Evolutionary conservation across 2,797 vertebrate genomes (phyloP).

Genomic region (Peromyscus eremicus): DNA sequence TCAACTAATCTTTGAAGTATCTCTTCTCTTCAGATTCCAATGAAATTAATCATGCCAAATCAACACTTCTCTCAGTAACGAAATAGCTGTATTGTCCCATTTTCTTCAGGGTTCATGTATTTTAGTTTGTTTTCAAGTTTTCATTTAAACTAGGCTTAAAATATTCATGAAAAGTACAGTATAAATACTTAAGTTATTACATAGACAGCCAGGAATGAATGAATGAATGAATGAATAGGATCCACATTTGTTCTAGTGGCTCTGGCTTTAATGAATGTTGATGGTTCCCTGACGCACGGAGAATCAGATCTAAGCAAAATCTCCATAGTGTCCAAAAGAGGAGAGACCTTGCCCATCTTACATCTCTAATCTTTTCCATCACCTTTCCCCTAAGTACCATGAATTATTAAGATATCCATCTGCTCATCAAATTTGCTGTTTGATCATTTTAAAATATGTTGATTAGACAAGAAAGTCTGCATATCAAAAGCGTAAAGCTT

Average conservation of each 20-base stretch:
- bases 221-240: not conserved
- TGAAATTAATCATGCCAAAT: not conserved
- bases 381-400: not conserved
- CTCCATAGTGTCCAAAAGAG: not conserved
- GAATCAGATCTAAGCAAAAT: not conserved
- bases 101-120: not conserved
- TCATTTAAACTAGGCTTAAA: not conserved
- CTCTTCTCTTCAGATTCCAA: not conserved
- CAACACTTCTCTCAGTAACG: not conserved
- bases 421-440: not conserved
- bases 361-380: not conserved
- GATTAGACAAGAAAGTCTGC: not conserved
- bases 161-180: not conserved
- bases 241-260: not conserved
- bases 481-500: not conserved
- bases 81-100: not conserved
- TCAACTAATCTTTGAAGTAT: not conserved
- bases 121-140: constrained; percentile 24
- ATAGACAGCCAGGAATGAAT: not conserved
- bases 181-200: not conserved
- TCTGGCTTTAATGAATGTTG: not conserved
- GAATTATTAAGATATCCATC: constrained; percentile 1
- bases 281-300: not conserved
- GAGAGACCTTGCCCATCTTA: not conserved
- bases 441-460: constrained; percentile 37